phyloP scores from a whole-genome alignment of 1,140 invertebrate genomes.

The Drosophila ambigua region DNA sequence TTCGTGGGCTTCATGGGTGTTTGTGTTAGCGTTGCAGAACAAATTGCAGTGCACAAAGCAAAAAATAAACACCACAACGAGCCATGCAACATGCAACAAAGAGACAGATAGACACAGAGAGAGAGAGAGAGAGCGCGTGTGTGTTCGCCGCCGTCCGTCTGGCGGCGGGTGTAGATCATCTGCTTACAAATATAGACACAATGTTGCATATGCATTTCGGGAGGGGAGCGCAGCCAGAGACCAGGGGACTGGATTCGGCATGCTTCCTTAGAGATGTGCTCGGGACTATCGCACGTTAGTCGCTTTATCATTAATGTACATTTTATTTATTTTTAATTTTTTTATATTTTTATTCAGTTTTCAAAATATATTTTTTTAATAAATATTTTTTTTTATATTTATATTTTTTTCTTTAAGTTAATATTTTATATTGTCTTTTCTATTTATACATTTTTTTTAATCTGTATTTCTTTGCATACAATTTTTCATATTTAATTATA shows the following conservation, averaged over 20 bases:
- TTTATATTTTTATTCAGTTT: too few species aligned
- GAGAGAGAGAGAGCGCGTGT: too few species aligned
- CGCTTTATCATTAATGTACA: neutral
- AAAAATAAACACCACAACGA: slow-evolving; percentile 27
- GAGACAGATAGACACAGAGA: neutral
- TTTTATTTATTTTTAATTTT: too few species aligned
- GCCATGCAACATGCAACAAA: slow-evolving; percentile 11
- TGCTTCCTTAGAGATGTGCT: neutral
- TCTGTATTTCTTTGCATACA: too few species aligned
- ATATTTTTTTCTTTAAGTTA: neutral
- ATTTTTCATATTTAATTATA: too few species aligned
- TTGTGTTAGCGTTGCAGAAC: neutral
- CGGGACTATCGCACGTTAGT: neutral
- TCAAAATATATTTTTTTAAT: too few species aligned
- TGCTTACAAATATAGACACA: slow-evolving; percentile 23
- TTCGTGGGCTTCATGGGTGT: neutral
- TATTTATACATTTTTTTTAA: too few species aligned
- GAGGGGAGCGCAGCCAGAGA: too few species aligned
- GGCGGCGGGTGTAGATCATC: slow-evolving; percentile 13
- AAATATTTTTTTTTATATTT: too few species aligned
- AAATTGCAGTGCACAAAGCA: neutral
- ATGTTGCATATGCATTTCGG: slow-evolving; percentile 20
- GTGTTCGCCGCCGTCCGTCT: neutral
- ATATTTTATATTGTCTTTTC: too few species aligned
- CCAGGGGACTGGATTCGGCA: too few species aligned